These are phyloP conservation scores for Conus ventricosus DNA, from an alignment of 1,140 invertebrate species.

Conservation along the genomic window DNA sequence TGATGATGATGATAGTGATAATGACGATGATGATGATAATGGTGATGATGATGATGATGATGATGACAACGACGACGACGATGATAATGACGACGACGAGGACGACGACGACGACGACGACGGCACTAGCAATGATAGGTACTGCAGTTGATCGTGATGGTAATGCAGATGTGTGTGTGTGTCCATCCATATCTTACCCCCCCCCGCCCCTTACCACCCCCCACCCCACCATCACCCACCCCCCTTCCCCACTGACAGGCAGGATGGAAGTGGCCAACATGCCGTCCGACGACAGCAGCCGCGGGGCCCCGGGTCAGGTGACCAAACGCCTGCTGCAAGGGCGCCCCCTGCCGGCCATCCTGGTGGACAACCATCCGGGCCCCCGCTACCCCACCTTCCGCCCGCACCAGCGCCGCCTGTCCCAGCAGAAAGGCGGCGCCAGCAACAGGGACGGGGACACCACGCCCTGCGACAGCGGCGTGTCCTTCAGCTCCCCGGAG, in stretches of 20 bases:
- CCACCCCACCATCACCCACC: background rate
- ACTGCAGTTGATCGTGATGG: too few relatives aligned
- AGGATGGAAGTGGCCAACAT: conserved; percentile 24
- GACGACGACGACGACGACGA: too few relatives aligned
- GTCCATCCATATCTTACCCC: background rate
- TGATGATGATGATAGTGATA: too few relatives aligned
- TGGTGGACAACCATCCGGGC: conserved; percentile 23
- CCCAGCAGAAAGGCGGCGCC: background rate
- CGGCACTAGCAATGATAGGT: too few relatives aligned
- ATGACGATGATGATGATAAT: too few relatives aligned
- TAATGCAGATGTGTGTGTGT: background rate
- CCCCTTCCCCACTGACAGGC: background rate
- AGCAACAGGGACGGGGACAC: background rate
- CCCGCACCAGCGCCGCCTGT: conserved; percentile 19
- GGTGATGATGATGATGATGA: too few relatives aligned
- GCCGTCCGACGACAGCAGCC: background rate
- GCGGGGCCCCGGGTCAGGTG: background rate
- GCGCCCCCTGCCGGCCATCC: conserved; percentile 15
- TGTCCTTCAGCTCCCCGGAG: conserved; percentile 15
- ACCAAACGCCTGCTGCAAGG: conserved; percentile 24
- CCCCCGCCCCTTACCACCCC: background rate
- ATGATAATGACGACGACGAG: too few relatives aligned
- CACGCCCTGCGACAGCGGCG: conserved; percentile 21
- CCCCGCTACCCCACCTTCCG: conserved; percentile 15
- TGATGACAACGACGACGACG: too few relatives aligned